Percentiles rank a stretch among this genome's conserved stretches.
Conservation (phyloP, 92 coral and sea anemone genomes). For the Zoanthus sociatus region DNA sequence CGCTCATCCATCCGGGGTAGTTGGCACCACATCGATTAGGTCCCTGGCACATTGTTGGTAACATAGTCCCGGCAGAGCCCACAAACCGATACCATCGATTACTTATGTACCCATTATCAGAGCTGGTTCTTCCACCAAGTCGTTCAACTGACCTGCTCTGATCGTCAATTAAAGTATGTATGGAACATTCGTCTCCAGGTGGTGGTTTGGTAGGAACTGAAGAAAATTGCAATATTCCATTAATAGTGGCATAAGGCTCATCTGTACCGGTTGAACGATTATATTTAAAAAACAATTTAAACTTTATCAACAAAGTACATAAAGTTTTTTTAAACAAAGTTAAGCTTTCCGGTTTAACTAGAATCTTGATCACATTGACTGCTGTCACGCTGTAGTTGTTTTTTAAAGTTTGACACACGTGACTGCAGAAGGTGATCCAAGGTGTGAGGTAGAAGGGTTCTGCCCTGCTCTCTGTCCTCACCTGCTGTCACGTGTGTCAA, state of each 20-base stretch:
- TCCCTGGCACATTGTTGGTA: slow-evolving; percentile 24
- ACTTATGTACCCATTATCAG: slow-evolving; percentile 10
- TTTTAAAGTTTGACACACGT: too few species aligned
- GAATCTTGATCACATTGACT: too few species aligned
- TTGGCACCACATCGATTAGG: slow-evolving; percentile 33
- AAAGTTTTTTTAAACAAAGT: too few species aligned
- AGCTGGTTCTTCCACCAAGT: neutral
- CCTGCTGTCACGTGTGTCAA: too few species aligned
- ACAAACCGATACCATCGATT: slow-evolving; percentile 41
- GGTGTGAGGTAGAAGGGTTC: too few species aligned
- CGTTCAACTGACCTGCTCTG: slow-evolving; percentile 6
- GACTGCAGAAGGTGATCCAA: too few species aligned
- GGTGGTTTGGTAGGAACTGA: slow-evolving; percentile 45
- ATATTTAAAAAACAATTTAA: too few species aligned
- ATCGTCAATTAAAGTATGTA: slow-evolving; percentile 6
- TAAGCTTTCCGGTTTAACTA: too few species aligned
- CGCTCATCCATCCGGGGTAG: slow-evolving; percentile 50
- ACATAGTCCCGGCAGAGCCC: slow-evolving; percentile 31
- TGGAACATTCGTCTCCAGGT: slow-evolving; percentile 9
- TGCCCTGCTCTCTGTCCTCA: too few species aligned
- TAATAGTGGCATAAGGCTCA: neutral
- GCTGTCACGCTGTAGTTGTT: too few species aligned
- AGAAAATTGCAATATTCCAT: neutral
- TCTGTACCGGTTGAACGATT: neutral
- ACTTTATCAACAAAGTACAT: too few species aligned